These are phyloP conservation scores for Diglossa cyanea DNA, from an alignment of 2,797 vertebrate genomes.

Conservation along the genomic window DNA sequence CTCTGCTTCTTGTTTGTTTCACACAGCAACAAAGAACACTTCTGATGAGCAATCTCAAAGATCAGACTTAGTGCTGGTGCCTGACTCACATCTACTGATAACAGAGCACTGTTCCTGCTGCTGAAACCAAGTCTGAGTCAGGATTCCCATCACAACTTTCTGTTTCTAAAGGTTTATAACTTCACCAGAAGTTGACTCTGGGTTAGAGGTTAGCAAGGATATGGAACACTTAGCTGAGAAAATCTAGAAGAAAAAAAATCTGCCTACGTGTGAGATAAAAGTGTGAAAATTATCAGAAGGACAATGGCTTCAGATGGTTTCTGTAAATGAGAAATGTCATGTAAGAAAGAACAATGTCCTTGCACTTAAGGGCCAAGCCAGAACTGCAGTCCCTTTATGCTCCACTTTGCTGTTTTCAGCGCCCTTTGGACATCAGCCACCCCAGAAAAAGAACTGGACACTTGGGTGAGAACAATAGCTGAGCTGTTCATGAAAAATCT, in stretches of 20 bases:
- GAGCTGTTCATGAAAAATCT: neutral
- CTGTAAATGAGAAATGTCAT: neutral
- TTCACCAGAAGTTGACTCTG: neutral
- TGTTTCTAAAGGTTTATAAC: neutral
- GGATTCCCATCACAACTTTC: neutral
- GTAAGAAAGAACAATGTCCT: neutral
- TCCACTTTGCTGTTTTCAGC: neutral
- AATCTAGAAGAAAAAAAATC: neutral
- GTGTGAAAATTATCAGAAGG: neutral
- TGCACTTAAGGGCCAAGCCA: neutral
- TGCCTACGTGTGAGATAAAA: neutral
- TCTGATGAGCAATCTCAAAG: slow-evolving; percentile 12
- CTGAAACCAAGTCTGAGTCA: slow-evolving; percentile 46
- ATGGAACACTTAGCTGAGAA: neutral
- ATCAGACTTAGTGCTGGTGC: slow-evolving; percentile 40
- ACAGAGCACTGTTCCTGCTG: neutral
- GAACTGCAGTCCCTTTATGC: neutral
- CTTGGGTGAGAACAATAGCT: slow-evolving; percentile 24
- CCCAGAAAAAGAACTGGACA: slow-evolving; percentile 8
- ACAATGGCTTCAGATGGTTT: neutral
- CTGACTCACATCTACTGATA: slow-evolving; percentile 27
- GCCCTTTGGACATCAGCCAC: slow-evolving; percentile 15
- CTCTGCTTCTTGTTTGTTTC: slow-evolving; percentile 48
- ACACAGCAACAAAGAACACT: slow-evolving; percentile 49
- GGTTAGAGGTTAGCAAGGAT: slow-evolving; percentile 14